Evolutionary conservation across 2,888 invertebrate species (phyloP).

Genomic region (Chymomyza procnemis): DNA sequence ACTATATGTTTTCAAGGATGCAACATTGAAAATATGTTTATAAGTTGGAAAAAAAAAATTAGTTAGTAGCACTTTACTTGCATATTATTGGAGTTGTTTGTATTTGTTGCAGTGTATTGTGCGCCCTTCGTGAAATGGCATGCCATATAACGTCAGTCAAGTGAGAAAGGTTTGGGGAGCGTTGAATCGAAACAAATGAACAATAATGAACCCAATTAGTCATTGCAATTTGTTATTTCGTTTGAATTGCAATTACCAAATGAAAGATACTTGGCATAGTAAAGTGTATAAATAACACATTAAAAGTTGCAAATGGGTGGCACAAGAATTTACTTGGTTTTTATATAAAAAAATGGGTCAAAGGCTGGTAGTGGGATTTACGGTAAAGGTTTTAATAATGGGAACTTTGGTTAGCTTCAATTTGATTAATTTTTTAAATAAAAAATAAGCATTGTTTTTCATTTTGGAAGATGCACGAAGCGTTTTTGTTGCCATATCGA

Average conservation of each 20-base stretch:
- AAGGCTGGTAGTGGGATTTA: no score
- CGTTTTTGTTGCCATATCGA: no score
- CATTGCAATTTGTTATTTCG: slow-evolving; percentile 18
- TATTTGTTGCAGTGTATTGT: slow-evolving; percentile 5
- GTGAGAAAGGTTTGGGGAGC: slow-evolving; percentile 8
- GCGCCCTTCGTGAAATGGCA: slow-evolving; percentile 33
- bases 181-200: slow-evolving; percentile 38
- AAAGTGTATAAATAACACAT: slow-evolving; percentile 9
- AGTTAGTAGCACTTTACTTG: background rate
- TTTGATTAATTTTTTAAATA: no score
- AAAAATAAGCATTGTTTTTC: no score
- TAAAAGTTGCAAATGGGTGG: background rate
- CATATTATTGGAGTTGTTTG: slow-evolving; percentile 11
- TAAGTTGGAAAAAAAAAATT: background rate
- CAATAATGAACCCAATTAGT: slow-evolving; percentile 42
- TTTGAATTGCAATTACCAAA: slow-evolving; percentile 32
- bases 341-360: no score
- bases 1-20: slow-evolving; percentile 52
- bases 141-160: slow-evolving; percentile 9
- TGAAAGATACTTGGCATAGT: slow-evolving; percentile 11
- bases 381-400: no score
- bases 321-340: no score
- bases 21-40: slow-evolving; percentile 49
- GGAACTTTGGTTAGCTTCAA: no score
- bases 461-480: no score